Base-by-base conservation (phyloP, 2,113 vertebrate species). In the Xiphophorus hellerii region DNA sequence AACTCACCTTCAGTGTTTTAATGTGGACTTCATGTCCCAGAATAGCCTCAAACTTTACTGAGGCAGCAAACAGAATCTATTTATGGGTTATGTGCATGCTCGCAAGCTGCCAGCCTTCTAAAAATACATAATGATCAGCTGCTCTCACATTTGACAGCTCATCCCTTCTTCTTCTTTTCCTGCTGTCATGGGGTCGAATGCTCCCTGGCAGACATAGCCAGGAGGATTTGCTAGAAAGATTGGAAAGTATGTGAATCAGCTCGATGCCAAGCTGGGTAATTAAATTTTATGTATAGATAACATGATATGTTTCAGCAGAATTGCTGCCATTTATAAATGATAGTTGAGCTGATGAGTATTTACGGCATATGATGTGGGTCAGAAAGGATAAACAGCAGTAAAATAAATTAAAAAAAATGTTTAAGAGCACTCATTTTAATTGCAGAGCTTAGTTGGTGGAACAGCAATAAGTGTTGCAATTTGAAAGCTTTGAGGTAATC, bases 41-140 rank as follows among this genome's bases (percentile, higher is more conserved):
- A 93, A 92, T 91, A 90, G 76, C 68, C 39, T 67, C 66, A 76
- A 84, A 84, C 86, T 81, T 68, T 68, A 70, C 84, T 71, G 60
- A 78, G 31, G 78, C 69, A 81, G 83, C 84, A 85, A 89, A 85
- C 78, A 70, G 63, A 60, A 68, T 85, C 84, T 93, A 93, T 93
- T 93, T 90, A 71, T 73, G 88, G 77, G 62, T 68, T 74, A 80
- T 81, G 70, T 84, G 86, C 80, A 85, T 88, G 87, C 74, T 89
- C 66, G 72, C 63, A 39, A 87, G 90, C 80, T 80, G 73, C 80
- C 75, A 62, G 51, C 83, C 66, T 85, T 88, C 92, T 93, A 93
- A 92, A 94, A 93, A 94, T 94, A 94, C 79, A 76, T 80, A 29
- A 39, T 66, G 83, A 92, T 94, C 93, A 94, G 93, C 91, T 94